Base-by-base conservation (phyloP, 64 coral and sea anemone species). In the Pachyseris speciosa region DNA sequence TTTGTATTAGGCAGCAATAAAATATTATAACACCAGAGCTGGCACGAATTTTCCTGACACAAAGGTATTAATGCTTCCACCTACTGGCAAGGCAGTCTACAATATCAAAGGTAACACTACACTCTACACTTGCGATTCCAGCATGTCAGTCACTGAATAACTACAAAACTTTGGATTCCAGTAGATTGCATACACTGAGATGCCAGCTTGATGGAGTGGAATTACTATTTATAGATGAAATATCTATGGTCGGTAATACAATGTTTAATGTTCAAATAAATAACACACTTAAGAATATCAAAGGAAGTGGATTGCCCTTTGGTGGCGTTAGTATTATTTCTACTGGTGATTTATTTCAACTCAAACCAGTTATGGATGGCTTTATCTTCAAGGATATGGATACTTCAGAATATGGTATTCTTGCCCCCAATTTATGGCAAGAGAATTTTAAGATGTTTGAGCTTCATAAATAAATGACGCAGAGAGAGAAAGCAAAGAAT, bases 381-480 rank as follows among this genome's bases (percentile, higher is more conserved):
- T 89, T 44, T 64, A 17, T 87, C 26, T 89, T 89, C 44, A 60
- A 89, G 78, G 45, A 55, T 78, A 66, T 89, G 26, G n/a, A n/a
- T n/a, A n/a, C n/a, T n/a, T n/a, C n/a, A n/a, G n/a, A n/a, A n/a
- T n/a, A n/a, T n/a, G n/a, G 61, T 32, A 31, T 43, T 84, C 47
- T 84, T 45, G 81, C 81, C n/a, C 33, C 24, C 17, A 66, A 63
- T 67, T 55, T 89, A 13, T 89, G 72, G 72, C 28, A 64, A 44
- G 49, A 89, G 67, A 71, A 89, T 32, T 89, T 89, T 78, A 34
- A 78, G 33, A 89, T 89, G 87, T 78, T 77, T 78, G 71, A 89
- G 40, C 71, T 89, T 7, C 12, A n/a, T 36, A 17, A 91, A 91
- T 80, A 80, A 13, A 90, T 90, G 87, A 65, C 76, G 26, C 88